These are phyloP conservation scores for Erythrocercus mccallii DNA, from an alignment of 2,113 vertebrate species.

Conservation along the genomic window DNA sequence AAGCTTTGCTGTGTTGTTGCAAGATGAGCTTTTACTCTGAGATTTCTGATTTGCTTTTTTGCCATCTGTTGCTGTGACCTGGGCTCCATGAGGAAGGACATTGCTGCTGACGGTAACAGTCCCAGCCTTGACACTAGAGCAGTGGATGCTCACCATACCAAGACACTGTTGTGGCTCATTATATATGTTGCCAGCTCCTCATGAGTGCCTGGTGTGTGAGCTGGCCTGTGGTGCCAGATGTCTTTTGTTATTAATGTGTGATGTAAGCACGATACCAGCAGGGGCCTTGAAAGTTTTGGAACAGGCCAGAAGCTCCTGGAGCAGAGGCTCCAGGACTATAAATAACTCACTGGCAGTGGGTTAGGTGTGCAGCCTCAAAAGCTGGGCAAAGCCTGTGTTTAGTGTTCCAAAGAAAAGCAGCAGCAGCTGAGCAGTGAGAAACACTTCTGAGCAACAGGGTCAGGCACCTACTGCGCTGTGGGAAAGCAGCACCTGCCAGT, in stretches of 20 bases:
- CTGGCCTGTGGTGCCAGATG: neutral
- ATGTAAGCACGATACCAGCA: neutral
- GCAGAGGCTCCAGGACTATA: neutral
- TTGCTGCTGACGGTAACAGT: neutral
- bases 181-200: neutral
- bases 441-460: neutral
- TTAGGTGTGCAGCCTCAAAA: neutral
- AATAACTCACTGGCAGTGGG: neutral
- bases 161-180: neutral
- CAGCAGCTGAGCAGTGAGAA: neutral
- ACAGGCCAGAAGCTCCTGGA: neutral
- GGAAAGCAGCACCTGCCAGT: neutral
- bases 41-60: neutral
- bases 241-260: neutral
- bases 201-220: neutral
- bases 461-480: neutral
- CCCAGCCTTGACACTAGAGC: neutral
- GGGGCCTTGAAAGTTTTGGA: neutral
- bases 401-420: neutral
- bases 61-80: neutral
- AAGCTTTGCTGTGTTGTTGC: neutral
- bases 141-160: neutral
- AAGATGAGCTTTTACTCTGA: neutral
- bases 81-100: neutral
- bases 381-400: neutral